phyloP scores from a whole-genome alignment of 2,888 invertebrate species.

The Dyspetes luteomarginatus region DNA sequence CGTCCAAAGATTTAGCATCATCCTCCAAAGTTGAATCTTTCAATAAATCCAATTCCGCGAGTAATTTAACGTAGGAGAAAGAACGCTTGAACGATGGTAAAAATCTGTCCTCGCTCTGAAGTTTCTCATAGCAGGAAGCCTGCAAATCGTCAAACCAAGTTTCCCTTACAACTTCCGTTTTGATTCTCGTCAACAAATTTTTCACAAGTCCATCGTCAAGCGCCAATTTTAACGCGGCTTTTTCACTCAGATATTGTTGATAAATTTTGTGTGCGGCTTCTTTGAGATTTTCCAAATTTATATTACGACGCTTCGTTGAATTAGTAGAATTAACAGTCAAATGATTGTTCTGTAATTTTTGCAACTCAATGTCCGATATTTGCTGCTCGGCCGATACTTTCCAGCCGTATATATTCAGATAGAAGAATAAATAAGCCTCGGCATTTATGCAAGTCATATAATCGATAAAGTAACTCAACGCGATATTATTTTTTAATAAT shows the following conservation, averaged over 20 bases:
- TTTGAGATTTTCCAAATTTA: constrained; percentile 84
- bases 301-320: constrained; percentile 75
- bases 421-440: constrained; percentile 90
- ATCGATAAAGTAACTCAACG: constrained; percentile 91
- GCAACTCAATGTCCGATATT: constrained; percentile 85
- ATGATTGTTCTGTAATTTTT: constrained; percentile 82
- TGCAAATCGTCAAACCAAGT: constrained; percentile 94
- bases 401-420: constrained; percentile 89
- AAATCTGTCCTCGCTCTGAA: constrained; percentile 86
- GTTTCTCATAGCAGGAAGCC: constrained; percentile 87
- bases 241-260: constrained; percentile 91
- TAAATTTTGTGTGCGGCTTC: constrained; percentile 90
- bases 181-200: constrained; percentile 86
- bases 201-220: constrained; percentile 87
- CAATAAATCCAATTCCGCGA: constrained; percentile 89
- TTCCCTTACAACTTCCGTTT: constrained; percentile 87
- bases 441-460: constrained; percentile 89
- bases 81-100: constrained; percentile 88
- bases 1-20: constrained; percentile 85
- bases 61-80: constrained; percentile 87
- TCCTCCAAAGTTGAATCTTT: constrained; percentile 86
- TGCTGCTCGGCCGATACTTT: constrained; percentile 89
- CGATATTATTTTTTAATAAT: constrained; percentile 90
- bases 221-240: constrained; percentile 87
- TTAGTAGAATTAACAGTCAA: constrained; percentile 56